A percentile compares a stretch with the other conserved stretches of the same genome.
phyloP scores from a whole-genome alignment of 2,113 vertebrate species.

The Poeciliopsis turrubarensis region DNA sequence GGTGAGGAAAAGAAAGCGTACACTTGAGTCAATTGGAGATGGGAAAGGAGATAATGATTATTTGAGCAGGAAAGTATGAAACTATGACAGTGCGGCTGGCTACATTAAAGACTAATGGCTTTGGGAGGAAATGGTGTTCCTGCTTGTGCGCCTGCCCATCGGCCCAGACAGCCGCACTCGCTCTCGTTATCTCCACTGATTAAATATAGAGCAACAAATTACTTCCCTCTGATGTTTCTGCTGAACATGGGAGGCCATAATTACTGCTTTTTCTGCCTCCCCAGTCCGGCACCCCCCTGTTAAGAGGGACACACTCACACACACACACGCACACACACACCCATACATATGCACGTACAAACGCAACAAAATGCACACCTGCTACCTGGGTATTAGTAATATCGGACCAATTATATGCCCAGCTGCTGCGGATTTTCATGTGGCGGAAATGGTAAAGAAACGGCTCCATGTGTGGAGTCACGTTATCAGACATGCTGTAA shows the following conservation, averaged over 20 bases:
- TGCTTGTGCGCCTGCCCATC: slow-evolving; percentile 60
- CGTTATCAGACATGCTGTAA: slow-evolving; percentile 31
- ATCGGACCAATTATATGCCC: slow-evolving; percentile 35
- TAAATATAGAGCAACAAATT: slow-evolving; percentile 81
- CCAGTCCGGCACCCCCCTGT: slow-evolving; percentile 58
- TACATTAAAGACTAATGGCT: slow-evolving; percentile 68
- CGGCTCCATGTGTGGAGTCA: slow-evolving; percentile 34
- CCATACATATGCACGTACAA: slow-evolving; percentile 20
- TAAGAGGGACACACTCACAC: slow-evolving; percentile 23
- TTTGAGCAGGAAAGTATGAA: slow-evolving; percentile 56
- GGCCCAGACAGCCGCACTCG: slow-evolving; percentile 67
- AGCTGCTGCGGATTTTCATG: slow-evolving; percentile 28
- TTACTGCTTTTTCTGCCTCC: slow-evolving; percentile 67
- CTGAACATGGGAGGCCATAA: slow-evolving; percentile 74
- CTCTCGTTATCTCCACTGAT: slow-evolving; percentile 75
- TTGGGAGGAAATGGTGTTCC: slow-evolving; percentile 72
- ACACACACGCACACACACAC: slow-evolving; percentile 15
- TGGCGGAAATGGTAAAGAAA: slow-evolving; percentile 34
- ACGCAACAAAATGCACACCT: slow-evolving; percentile 33
- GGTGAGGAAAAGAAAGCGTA: slow-evolving; percentile 15
- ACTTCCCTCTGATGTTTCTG: slow-evolving; percentile 77
- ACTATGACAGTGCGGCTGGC: slow-evolving; percentile 48
- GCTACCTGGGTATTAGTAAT: slow-evolving; percentile 49
- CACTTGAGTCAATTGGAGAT: slow-evolving; percentile 31
- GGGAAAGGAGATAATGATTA: slow-evolving; percentile 55